Base-by-base conservation (phyloP, 2,888 invertebrate genomes). In the Conops quadrifasciatus region DNA sequence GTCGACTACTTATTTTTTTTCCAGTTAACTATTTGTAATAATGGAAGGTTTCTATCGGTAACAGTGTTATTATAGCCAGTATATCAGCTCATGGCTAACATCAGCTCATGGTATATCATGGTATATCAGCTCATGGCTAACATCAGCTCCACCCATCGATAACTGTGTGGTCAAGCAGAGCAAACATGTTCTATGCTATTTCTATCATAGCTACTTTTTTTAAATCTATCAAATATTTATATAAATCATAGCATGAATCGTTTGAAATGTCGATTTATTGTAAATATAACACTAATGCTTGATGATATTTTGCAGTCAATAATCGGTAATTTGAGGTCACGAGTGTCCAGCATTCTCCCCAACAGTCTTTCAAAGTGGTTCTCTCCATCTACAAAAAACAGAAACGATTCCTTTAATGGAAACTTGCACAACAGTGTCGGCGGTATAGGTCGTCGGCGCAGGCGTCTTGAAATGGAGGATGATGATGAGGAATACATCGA, bases 331-430 rank as follows among this genome's bases (percentile, higher is more conserved):
- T 80, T 86, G 47, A 84, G 83, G 71, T 83, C 80, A 60, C 82
- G 83, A 47, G 83, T 86, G 13, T 80, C 85, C 9, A 84, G 81
- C 73, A 85, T 86, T 63, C 73, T 86, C 24, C 83, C 85, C 62
- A 80, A 80, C 67, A 81, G 82, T 60, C 72, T 86, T 9, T 80
- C 80, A 56, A 82, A 83, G 76, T 86, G 86, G 86, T 85, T 86
- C 75, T 84, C 84, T 60, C 84, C 84, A 43, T 78, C 78, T 30
- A 67, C 77, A 43, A 73, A 76, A 58, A 49, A 66, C 9, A 71
- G 72, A 68, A 73, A 73, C 70, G 77, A 77, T 66, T 70, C 77
- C 19, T 49, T 71, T 15, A 72, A 77, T 71, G 76, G 77, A 9
- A 77, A 75, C 53, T 56, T 71, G 53, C 71, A 59, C 59, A 58